These are phyloP conservation scores for Phymanthus crucifer DNA, from an alignment of 92 coral and sea anemone species.

Conservation along the genomic window DNA sequence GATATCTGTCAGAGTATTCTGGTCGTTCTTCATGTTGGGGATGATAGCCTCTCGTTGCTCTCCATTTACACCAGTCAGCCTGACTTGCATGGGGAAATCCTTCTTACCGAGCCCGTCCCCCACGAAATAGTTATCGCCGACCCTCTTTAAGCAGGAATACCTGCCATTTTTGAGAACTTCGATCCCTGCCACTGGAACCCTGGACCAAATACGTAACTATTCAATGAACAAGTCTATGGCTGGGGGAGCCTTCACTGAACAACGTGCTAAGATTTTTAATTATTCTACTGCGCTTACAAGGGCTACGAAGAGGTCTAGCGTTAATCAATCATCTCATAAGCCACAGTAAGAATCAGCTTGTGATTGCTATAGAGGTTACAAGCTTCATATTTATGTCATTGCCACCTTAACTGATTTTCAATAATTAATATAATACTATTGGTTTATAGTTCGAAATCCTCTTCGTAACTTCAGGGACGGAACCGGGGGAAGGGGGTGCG, in stretches of 20 bases:
- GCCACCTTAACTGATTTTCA: no score
- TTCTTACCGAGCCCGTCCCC: constrained; percentile 68
- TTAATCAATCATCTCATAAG: no score
- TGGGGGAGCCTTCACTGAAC: not conserved
- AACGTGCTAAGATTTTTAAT: no score
- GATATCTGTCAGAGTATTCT: constrained; percentile 32
- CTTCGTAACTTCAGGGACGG: no score
- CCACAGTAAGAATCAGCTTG: no score
- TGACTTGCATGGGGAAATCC: constrained; percentile 66
- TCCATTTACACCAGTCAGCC: constrained; percentile 73
- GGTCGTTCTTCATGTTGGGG: constrained; percentile 45
- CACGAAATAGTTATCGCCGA: constrained; percentile 60
- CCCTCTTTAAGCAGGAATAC: constrained; percentile 60
- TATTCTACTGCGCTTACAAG: no score
- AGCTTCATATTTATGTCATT: no score
- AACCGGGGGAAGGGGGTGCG: no score
- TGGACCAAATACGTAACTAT: not conserved
- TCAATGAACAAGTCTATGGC: not conserved
- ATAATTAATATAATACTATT: no score
- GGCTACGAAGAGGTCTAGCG: no score
- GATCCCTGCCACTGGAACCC: constrained; percentile 73
- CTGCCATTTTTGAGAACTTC: constrained; percentile 65
- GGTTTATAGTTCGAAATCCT: no score
- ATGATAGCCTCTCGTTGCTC: constrained; percentile 63
- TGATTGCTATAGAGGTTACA: no score